phyloP scores from a whole-genome alignment of 2,797 vertebrate genomes.

The Oreochromis grahami region DNA sequence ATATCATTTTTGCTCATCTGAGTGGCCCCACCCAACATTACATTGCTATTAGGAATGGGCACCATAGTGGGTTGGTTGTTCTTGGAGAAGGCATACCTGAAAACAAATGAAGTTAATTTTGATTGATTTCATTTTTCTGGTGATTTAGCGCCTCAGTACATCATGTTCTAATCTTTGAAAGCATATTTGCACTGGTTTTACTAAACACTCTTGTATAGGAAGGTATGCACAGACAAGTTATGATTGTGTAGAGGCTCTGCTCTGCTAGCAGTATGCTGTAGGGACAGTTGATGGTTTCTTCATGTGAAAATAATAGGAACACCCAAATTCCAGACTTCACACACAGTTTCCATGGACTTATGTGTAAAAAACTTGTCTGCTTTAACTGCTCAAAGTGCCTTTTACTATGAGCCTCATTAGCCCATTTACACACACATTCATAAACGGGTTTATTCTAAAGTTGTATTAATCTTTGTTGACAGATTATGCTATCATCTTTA shows the following conservation, averaged over 20 bases:
- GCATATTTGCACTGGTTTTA: neutral
- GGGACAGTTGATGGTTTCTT: neutral
- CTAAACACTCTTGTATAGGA: neutral
- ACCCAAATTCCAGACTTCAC: neutral
- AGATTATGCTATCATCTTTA: neutral
- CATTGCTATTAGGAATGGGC: slow-evolving; percentile 58
- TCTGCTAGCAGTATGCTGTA: neutral
- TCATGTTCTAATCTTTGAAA: neutral
- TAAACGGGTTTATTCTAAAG: neutral
- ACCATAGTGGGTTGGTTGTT: slow-evolving; percentile 62
- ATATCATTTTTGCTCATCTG: slow-evolving; percentile 65
- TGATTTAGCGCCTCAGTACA: neutral
- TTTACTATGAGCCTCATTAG: neutral
- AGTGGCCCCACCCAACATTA: slow-evolving; percentile 51
- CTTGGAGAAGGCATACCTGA: slow-evolving; percentile 68
- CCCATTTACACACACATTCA: neutral
- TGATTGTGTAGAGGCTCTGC: neutral
- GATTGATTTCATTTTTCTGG: neutral
- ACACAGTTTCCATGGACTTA: neutral
- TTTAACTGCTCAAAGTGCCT: neutral
- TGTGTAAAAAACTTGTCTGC: too few relatives aligned
- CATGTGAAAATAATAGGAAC: neutral
- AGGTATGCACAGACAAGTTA: neutral
- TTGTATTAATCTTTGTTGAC: neutral
- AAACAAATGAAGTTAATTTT: neutral